Conservation (phyloP, 2,888 invertebrate genomes). For the Barypeithes pellucidus region DNA sequence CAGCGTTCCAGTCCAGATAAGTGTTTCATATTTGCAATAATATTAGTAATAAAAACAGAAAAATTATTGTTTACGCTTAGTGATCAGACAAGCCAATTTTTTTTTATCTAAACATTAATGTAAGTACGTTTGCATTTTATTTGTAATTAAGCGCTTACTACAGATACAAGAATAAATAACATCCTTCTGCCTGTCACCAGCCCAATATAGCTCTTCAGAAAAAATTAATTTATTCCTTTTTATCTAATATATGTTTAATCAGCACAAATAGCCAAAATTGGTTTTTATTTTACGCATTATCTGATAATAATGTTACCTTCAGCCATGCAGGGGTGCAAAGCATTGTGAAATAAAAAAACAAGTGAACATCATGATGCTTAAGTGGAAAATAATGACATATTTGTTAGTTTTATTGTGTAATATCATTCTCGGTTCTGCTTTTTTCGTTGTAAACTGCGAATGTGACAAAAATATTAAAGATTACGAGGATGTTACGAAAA, state of each 20-base stretch:
- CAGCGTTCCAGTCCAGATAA: no score
- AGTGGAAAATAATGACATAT: neutral
- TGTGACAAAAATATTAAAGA: neutral
- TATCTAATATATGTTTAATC: conserved; percentile 40
- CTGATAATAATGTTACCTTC: conserved; percentile 20
- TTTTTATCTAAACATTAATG: neutral
- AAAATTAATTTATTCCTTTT: conserved; percentile 38
- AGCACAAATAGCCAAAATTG: conserved; percentile 26
- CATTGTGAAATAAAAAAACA: neutral
- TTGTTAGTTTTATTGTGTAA: neutral
- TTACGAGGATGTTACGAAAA: neutral
- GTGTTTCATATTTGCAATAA: no score
- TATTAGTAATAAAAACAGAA: neutral
- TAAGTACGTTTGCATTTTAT: conserved; percentile 7
- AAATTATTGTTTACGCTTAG: neutral
- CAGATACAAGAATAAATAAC: conserved; percentile 15
- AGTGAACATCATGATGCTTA: neutral
- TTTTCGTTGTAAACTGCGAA: neutral
- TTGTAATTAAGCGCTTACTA: conserved; percentile 19
- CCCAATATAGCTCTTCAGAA: conserved; percentile 30
- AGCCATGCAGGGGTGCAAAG: conserved; percentile 10
- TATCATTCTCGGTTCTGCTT: neutral
- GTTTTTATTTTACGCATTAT: conserved; percentile 22
- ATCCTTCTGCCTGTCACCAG: conserved; percentile 21
- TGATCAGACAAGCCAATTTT: conserved; percentile 3